Base-by-base conservation (phyloP, 2,797 vertebrate species). In the Champsocephalus gunnari region DNA sequence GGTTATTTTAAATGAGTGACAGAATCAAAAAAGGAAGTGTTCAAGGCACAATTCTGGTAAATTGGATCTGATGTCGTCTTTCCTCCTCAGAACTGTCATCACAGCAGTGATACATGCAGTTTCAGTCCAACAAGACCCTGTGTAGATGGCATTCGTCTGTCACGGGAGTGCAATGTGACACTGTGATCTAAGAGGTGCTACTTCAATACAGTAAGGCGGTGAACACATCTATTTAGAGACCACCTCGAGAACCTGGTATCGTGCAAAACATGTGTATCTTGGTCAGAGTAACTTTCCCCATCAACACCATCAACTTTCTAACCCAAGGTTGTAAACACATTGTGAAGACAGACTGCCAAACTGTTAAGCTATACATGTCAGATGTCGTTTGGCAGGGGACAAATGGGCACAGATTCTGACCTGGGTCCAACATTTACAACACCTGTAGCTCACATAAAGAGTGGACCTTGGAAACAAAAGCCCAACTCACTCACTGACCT, bases 101-200 rank as follows among this genome's bases (percentile, higher is more conserved):
- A 28, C 24, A 80, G 78, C 75, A 48, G 81, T 50, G 55, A 47
- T 58, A 54, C 32, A 54, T 24, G 58, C n/a, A 58, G 45, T 65
- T 69, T 54, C 70, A 28, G 21, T 10, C 74, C 88, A 90, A 86
- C 86, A 84, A 79, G 80, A 80, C 77, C 32, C 17, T 12, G 60
- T 71, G 56, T 16, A 63, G 73, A 51, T 72, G 76, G 69, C 73
- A 86, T 83, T 62, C 72, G 61, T 50, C 74, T 70, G 85, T 92
- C 86, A 92, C 90, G 86, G 73, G 85, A 81, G 71, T 67, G 87
- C 87, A 93, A 89, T 88, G 87, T 93, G 91, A 92, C 91, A 84
- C 77, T 73, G 60, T 75, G 81, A 82, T 79, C 85, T 66, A 66
- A 71, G 67, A 80, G 47, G 19, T 34, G 17, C 24, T 79, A 24